Base-by-base conservation (phyloP, 2,888 invertebrate species). In the Cremastinae sp. region DNA sequence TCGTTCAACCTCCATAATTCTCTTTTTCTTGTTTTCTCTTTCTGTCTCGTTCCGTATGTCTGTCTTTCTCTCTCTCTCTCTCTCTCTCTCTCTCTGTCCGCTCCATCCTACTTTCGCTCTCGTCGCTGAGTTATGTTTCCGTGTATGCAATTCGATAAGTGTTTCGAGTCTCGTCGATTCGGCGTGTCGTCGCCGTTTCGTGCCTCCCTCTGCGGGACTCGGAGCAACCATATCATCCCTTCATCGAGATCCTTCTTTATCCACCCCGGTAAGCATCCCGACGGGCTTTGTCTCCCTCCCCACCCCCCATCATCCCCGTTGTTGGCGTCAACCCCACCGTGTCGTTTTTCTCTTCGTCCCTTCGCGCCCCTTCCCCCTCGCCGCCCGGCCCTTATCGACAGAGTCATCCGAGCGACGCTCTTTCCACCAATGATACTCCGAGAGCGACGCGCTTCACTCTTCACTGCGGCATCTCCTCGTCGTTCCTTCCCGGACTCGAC, bases 181-280 rank as follows among this genome's bases (percentile, higher is more conserved):
- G 62, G 12, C 72, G 70, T 56, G 64, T 51, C 53, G 74, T 43
- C 51, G 20, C 34, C 38, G 81, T 73, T 77, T 82, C 62, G 88
- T 85, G 87, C 88, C 87, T 84, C 87, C 87, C 86, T 84, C 86
- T 84, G 82, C 83, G 85, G 84, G 75, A 79, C 79, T 77, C 75
- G 68, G 70, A 16, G 79, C 80, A 87, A 87, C 88, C 86, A 84
- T 74, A 71, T 75, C 54, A 58, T 59, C 16, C 41, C 36, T 66
- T 22, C 45, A 53, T 65, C 51, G 54, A 34, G 68, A 61, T 70
- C 77, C 86, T 86, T 86, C 84, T 82, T 86, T 86, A 86, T 86
- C 84, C 79, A 62, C 58, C 53, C 62, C 58, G 64, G 70, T 9
- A 74, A 47, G 65, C n/a, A 45, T 16, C 58, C 47, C 51, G 51